Evolutionary conservation across 2,888 invertebrate genomes (phyloP).

Genomic region (Andrena marginata): DNA sequence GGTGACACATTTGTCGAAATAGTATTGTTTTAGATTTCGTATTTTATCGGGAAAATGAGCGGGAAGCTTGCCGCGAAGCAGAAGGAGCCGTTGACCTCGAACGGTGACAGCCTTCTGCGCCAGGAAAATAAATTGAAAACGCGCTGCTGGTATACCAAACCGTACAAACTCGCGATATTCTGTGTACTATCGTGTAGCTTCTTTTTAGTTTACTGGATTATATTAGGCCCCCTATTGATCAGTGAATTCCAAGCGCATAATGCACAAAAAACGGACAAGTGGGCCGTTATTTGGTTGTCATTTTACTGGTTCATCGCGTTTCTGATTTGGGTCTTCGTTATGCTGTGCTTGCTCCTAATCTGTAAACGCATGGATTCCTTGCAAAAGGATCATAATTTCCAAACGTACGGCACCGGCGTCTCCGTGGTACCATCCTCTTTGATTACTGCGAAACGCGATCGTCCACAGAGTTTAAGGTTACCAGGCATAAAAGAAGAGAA

Average conservation of each 20-base stretch:
- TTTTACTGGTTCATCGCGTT: constrained; percentile 74
- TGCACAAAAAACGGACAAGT: constrained; percentile 23
- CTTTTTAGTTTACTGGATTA: constrained; percentile 82
- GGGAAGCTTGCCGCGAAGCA: constrained; percentile 47
- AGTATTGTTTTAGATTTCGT: not conserved
- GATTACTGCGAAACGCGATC: not conserved
- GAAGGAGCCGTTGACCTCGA: constrained; percentile 45
- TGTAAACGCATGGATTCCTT: constrained; percentile 47
- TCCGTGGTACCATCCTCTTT: not conserved
- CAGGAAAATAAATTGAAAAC: constrained; percentile 13
- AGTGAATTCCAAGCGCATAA: constrained; percentile 10
- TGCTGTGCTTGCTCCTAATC: constrained; percentile 51
- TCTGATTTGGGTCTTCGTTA: constrained; percentile 71
- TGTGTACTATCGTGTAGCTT: constrained; percentile 52
- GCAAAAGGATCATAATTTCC: constrained; percentile 3
- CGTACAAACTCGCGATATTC: constrained; percentile 39
- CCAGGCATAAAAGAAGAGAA: not conserved
- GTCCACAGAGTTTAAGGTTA: constrained; percentile 3
- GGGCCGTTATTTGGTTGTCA: constrained; percentile 63
- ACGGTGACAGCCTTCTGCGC: constrained; percentile 24
- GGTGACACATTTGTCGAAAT: not conserved
- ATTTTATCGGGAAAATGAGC: constrained; percentile 44
- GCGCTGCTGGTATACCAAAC: not conserved
- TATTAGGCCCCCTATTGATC: constrained; percentile 78
- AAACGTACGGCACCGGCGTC: constrained; percentile 52